Conservation (phyloP, 2,888 invertebrate species). For the Euphydryas editha region DNA sequence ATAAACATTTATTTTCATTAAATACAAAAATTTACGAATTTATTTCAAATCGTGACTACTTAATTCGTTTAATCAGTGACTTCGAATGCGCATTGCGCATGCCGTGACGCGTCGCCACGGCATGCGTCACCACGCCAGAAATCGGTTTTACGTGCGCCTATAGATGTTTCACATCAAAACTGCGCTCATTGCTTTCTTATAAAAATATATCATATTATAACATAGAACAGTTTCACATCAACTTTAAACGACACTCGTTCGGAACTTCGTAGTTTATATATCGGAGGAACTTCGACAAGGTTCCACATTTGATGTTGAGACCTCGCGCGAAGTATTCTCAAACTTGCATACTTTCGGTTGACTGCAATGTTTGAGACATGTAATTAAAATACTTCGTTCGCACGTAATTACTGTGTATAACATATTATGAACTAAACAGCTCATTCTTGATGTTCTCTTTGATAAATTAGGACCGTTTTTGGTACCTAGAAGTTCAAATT, state of each 20-base stretch:
- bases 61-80: no score
- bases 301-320: conserved; percentile 5
- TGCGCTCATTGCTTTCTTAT: background rate
- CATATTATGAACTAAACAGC: background rate
- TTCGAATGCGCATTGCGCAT: no score
- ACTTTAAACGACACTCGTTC: conserved; percentile 10
- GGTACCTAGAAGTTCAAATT: no score
- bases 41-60: no score
- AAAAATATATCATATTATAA: background rate
- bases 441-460: background rate
- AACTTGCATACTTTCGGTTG: conserved; percentile 14
- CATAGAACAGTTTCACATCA: background rate
- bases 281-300: conserved; percentile 4
- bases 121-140: no score
- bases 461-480: background rate
- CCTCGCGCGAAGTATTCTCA: conserved; percentile 3
- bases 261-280: background rate
- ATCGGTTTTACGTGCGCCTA: no score
- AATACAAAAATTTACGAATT: no score
- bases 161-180: no score
- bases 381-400: conserved; percentile 38
- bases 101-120: no score
- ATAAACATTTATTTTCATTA: no score
- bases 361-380: conserved; percentile 15
- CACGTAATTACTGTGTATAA: conserved; percentile 8